Conservation (phyloP, 2,888 invertebrate genomes). For the Ennomos erosarius region DNA sequence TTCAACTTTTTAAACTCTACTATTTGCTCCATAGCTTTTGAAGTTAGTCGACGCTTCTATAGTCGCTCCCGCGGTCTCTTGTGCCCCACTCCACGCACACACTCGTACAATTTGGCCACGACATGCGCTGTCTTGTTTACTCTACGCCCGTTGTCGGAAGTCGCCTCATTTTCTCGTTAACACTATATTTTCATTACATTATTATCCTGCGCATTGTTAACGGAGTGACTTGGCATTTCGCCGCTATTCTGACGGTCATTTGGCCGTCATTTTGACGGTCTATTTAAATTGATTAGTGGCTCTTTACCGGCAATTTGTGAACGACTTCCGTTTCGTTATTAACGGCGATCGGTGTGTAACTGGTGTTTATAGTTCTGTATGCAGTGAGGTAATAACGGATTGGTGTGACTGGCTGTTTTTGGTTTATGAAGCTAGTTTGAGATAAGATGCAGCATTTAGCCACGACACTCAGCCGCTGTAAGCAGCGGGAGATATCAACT, state of each 20-base stretch:
- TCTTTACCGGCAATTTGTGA: slow-evolving; percentile 43
- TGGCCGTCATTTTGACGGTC: slow-evolving; percentile 32
- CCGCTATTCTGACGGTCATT: slow-evolving; percentile 20
- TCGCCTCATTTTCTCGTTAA: slow-evolving; percentile 61
- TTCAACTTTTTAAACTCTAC: no score
- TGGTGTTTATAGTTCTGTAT: slow-evolving; percentile 36
- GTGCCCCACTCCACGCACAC: slow-evolving; percentile 27
- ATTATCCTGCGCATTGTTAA: slow-evolving; percentile 53
- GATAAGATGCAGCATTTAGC: no score
- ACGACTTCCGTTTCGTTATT: slow-evolving; percentile 52
- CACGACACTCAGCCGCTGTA: no score
- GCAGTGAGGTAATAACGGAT: slow-evolving; percentile 14
- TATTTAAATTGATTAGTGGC: slow-evolving; percentile 45
- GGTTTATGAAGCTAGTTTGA: background rate
- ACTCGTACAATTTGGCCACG: slow-evolving; percentile 48
- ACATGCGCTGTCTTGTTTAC: slow-evolving; percentile 66
- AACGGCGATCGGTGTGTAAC: slow-evolving; percentile 38
- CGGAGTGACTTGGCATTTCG: slow-evolving; percentile 56
- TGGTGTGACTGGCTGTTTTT: slow-evolving; percentile 5
- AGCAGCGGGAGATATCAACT: no score
- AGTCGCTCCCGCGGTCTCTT: slow-evolving; percentile 36
- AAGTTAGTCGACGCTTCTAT: no score
- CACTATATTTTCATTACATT: slow-evolving; percentile 65
- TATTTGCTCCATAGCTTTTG: no score
- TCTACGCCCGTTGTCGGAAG: slow-evolving; percentile 64